These are phyloP conservation scores for Euphydryas editha DNA, from an alignment of 2,888 invertebrate genomes.

Conservation along the genomic window DNA sequence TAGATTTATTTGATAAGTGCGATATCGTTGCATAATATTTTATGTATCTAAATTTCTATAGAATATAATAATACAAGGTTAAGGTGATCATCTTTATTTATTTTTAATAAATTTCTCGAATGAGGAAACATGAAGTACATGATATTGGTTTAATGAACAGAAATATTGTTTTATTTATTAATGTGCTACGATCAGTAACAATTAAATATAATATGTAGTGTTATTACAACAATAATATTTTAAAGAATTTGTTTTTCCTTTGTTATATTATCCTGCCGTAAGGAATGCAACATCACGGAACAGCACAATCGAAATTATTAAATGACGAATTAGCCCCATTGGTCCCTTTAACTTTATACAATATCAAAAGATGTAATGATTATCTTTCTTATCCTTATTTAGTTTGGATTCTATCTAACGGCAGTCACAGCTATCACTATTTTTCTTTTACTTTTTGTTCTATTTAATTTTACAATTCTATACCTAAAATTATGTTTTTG, in stretches of 20 bases:
- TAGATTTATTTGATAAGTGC: too few relatives aligned
- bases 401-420: constrained; percentile 64
- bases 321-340: constrained; percentile 53
- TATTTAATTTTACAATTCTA: constrained; percentile 72
- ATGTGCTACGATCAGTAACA: constrained; percentile 11
- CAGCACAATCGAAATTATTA: background rate
- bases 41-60: background rate
- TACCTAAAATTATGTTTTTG: constrained; percentile 75
- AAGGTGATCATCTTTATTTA: constrained; percentile 28
- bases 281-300: background rate
- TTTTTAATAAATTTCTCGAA: constrained; percentile 23
- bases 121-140: constrained; percentile 26
- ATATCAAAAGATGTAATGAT: constrained; percentile 44
- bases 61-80: constrained; percentile 14
- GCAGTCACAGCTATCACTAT: constrained; percentile 77
- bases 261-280: background rate
- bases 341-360: constrained; percentile 70
- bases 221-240: background rate
- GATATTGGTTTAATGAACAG: constrained; percentile 21
- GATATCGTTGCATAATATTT: too few relatives aligned
- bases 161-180: constrained; percentile 21
- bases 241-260: background rate
- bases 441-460: constrained; percentile 72
- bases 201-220: constrained; percentile 15
- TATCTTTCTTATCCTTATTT: background rate